A percentile compares a stretch with the other conserved stretches of the same genome.
Evolutionary conservation across 2,888 invertebrate species (phyloP).

Genomic region (Drosophila conformis): DNA sequence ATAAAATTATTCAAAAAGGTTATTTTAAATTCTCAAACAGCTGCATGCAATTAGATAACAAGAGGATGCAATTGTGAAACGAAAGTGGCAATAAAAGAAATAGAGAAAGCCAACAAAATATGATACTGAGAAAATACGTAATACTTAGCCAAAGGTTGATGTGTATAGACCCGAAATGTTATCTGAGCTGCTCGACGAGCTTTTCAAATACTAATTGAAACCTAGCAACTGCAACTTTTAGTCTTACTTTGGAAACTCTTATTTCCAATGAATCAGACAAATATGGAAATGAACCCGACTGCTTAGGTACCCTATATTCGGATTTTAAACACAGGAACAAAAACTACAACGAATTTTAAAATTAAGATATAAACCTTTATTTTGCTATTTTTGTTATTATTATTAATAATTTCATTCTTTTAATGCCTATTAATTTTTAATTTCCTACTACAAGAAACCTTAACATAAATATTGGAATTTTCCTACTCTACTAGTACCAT

Average conservation of each 20-base stretch:
- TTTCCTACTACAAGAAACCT: background rate
- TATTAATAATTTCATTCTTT: background rate
- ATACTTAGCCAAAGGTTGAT: constrained; percentile 51
- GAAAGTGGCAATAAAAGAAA: constrained; percentile 40
- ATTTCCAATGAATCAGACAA: constrained; percentile 32
- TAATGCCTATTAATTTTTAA: background rate
- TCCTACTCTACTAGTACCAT: background rate
- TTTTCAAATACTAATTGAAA: constrained; percentile 47
- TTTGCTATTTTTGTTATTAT: background rate
- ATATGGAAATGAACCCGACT: background rate
- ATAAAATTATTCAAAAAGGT: constrained; percentile 71
- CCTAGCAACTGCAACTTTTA: constrained; percentile 20
- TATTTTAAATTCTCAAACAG: constrained; percentile 73
- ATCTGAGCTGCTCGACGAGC: constrained; percentile 30
- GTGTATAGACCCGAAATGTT: constrained; percentile 55
- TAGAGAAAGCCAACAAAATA: constrained; percentile 25
- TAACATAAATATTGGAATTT: background rate
- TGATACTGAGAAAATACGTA: constrained; percentile 5
- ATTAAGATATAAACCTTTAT: background rate
- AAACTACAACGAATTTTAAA: background rate
- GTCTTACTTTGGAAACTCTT: constrained; percentile 50
- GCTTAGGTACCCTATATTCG: background rate
- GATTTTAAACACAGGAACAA: background rate
- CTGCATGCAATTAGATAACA: constrained; percentile 72
- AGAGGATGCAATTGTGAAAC: constrained; percentile 58